These are phyloP conservation scores for Amblyopsis hoosieri DNA, from an alignment of 2,797 vertebrate genomes.

Conservation along the genomic window DNA sequence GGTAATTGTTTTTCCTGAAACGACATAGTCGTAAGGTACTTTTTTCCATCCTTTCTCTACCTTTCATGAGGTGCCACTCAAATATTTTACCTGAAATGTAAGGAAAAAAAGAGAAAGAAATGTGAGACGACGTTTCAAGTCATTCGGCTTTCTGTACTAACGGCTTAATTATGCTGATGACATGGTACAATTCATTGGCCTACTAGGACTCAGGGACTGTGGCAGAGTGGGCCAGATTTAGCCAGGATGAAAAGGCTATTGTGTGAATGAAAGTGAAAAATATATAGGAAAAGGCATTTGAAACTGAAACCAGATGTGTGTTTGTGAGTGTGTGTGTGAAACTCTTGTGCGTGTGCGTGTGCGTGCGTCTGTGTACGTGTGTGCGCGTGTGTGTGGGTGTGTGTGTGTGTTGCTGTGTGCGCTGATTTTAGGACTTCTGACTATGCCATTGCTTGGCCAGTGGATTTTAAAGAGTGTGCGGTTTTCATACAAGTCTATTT, in stretches of 20 bases:
- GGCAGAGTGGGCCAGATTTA: constrained; percentile 49
- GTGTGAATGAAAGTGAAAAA: constrained; percentile 67
- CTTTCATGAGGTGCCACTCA: constrained; percentile 44
- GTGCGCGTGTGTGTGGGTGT: constrained; percentile 15
- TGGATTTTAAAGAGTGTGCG: constrained; percentile 48
- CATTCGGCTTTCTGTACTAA: constrained; percentile 37
- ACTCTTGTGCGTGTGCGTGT: constrained; percentile 25
- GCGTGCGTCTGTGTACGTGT: constrained; percentile 11
- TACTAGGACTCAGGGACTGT: constrained; percentile 48
- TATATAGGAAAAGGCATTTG: constrained; percentile 68
- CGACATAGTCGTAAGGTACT: constrained; percentile 52
- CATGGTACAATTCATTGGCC: constrained; percentile 59
- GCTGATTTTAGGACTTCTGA: constrained; percentile 35
- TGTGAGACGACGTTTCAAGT: constrained; percentile 26
- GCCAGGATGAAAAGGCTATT: constrained; percentile 72
- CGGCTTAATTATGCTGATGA: constrained; percentile 68
- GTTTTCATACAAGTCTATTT: constrained; percentile 57
- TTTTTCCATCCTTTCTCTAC: constrained; percentile 43
- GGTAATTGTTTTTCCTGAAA: constrained; percentile 74
- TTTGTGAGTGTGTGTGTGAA: background rate
- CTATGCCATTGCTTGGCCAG: constrained; percentile 40
- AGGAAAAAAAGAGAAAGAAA: constrained; percentile 18
- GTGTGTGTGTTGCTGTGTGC: constrained; percentile 10
- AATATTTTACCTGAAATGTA: constrained; percentile 49
- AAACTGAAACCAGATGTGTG: constrained; percentile 80